Evolutionary conservation across 1,140 invertebrate species (phyloP).

Genomic region (Platyscapa corneri): DNA sequence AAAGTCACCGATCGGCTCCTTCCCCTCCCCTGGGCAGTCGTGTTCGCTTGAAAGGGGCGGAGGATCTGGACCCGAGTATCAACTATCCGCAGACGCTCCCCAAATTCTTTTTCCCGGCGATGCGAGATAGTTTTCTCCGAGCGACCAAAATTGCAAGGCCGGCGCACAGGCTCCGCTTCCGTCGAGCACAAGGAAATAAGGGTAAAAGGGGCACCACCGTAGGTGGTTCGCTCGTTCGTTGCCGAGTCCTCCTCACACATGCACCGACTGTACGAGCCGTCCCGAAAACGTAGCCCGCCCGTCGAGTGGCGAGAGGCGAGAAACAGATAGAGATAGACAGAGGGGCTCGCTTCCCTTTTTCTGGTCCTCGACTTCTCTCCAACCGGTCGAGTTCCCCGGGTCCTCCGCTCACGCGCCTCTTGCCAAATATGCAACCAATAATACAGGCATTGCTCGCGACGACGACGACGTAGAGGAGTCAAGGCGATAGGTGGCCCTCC

Average conservation of each 20-base stretch:
- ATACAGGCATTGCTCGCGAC: background rate
- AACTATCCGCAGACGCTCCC: too few species aligned
- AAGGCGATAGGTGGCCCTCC: background rate
- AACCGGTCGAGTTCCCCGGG: background rate
- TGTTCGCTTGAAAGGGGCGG: too few species aligned
- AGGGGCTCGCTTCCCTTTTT: background rate
- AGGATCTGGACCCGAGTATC: too few species aligned
- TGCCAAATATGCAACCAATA: background rate
- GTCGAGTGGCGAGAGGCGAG: background rate
- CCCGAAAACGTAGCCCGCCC: slow-evolving; percentile 1
- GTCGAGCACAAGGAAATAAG: background rate
- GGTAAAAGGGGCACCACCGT: background rate
- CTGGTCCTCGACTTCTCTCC: background rate
- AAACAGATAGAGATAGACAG: too few species aligned
- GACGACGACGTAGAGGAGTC: background rate
- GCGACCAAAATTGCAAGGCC: too few species aligned
- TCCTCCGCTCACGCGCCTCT: background rate
- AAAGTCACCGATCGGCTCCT: background rate
- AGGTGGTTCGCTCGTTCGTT: background rate
- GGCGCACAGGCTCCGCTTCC: background rate
- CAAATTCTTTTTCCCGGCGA: too few species aligned
- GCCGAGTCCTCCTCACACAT: background rate
- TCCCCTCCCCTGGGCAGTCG: too few species aligned
- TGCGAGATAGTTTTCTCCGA: too few species aligned
- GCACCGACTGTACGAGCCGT: slow-evolving; percentile 10